These are phyloP conservation scores for Cephus sareptanus DNA, from an alignment of 2,888 invertebrate genomes.

Conservation along the genomic window DNA sequence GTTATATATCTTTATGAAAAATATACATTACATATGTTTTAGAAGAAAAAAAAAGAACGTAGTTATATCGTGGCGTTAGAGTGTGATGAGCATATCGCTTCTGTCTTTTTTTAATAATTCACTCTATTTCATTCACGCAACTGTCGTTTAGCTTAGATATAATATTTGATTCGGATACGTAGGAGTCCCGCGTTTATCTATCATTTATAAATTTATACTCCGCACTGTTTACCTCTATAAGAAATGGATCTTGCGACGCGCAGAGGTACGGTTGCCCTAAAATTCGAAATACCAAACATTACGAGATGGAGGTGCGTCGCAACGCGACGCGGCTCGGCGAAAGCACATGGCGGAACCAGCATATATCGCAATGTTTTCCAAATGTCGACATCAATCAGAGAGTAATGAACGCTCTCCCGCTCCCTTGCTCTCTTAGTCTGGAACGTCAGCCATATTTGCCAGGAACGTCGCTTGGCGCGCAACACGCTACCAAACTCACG, in stretches of 20 bases:
- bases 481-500: not conserved
- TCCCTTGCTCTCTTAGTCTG: not conserved
- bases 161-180: not conserved
- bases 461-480: not conserved
- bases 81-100: not conserved
- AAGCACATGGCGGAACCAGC: not conserved
- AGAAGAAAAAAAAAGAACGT: not conserved
- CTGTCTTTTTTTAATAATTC: not conserved
- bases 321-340: not conserved
- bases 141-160: not conserved
- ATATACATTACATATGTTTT: not conserved
- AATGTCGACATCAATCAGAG: slow-evolving; percentile 49
- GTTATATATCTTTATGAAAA: not conserved
- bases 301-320: not conserved
- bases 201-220: not conserved
- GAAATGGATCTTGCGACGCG: not conserved
- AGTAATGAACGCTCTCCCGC: slow-evolving; percentile 34
- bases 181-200: not conserved
- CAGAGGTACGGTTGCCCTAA: not conserved
- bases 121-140: not conserved
- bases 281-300: not conserved
- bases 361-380: slow-evolving; percentile 74
- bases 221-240: not conserved
- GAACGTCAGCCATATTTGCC: not conserved
- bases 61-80: not conserved